These are phyloP conservation scores for Pocillopora grandis DNA, from an alignment of 92 coral and sea anemone species.

Conservation along the genomic window DNA sequence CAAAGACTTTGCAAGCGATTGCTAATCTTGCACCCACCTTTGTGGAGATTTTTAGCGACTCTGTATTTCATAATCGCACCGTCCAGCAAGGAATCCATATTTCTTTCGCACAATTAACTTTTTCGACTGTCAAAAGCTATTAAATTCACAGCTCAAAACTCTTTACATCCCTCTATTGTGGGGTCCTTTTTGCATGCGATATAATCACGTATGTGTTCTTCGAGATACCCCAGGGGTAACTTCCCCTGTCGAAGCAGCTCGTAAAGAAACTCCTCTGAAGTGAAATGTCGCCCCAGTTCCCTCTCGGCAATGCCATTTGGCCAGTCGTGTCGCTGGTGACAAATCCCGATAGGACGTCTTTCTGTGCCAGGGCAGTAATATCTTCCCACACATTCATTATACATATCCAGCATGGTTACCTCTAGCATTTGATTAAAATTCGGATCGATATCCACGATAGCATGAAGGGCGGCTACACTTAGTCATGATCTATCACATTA, in stretches of 20 bases:
- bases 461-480: slow-evolving; percentile 56
- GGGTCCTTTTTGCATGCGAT: slow-evolving; percentile 52
- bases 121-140: neutral
- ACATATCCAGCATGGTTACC: slow-evolving; percentile 26
- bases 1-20: too few species aligned
- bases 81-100: too few species aligned
- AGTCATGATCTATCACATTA: too few species aligned
- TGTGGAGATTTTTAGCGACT: too few species aligned
- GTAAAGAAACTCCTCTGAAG: slow-evolving; percentile 63
- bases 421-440: slow-evolving; percentile 22
- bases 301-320: slow-evolving; percentile 47
- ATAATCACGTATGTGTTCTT: slow-evolving; percentile 39
- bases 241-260: slow-evolving; percentile 67
- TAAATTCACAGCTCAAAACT: slow-evolving; percentile 3
- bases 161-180: slow-evolving; percentile 3
- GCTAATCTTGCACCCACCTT: too few species aligned
- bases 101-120: too few species aligned
- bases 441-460: slow-evolving; percentile 60
- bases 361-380: slow-evolving; percentile 11
- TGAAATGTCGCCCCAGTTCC: slow-evolving; percentile 57
- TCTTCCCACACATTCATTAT: slow-evolving; percentile 45
- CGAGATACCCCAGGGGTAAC: slow-evolving; percentile 54
- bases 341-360: slow-evolving; percentile 54
- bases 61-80: too few species aligned
- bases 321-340: slow-evolving; percentile 58